These are phyloP conservation scores for Silvanus unidentatus DNA, from an alignment of 2,888 invertebrate species.

Conservation along the genomic window DNA sequence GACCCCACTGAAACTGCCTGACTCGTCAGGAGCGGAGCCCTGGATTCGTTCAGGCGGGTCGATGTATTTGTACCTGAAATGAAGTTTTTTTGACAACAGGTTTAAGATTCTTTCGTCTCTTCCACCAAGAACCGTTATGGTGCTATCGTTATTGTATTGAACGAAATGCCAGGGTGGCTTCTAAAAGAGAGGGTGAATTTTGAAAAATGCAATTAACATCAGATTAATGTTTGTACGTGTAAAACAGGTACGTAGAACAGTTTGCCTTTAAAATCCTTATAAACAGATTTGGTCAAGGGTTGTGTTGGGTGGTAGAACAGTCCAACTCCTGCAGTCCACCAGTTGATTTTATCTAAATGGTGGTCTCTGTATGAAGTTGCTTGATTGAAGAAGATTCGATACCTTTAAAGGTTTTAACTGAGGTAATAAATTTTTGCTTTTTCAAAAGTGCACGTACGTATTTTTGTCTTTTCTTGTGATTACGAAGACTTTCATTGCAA, in stretches of 20 bases:
- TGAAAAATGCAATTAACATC: neutral
- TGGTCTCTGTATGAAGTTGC: slow-evolving; percentile 55
- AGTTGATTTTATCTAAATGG: slow-evolving; percentile 61
- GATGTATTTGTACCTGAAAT: slow-evolving; percentile 65
- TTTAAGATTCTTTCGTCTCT: slow-evolving; percentile 64
- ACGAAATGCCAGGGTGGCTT: slow-evolving; percentile 76
- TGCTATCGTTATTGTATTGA: slow-evolving; percentile 53
- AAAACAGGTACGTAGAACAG: slow-evolving; percentile 65
- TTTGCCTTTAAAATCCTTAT: slow-evolving; percentile 59
- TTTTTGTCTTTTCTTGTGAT: slow-evolving; percentile 58
- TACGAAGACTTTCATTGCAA: slow-evolving; percentile 56
- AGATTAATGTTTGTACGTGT: slow-evolving; percentile 52
- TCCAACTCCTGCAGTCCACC: slow-evolving; percentile 60
- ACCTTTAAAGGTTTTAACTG: slow-evolving; percentile 46
- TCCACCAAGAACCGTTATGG: slow-evolving; percentile 59
- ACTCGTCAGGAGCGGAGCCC: slow-evolving; percentile 57
- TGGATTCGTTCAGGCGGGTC: slow-evolving; percentile 70
- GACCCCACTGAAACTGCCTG: slow-evolving; percentile 65
- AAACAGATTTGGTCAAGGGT: slow-evolving; percentile 55
- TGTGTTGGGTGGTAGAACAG: slow-evolving; percentile 63
- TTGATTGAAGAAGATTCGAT: slow-evolving; percentile 68
- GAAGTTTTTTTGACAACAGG: slow-evolving; percentile 59
- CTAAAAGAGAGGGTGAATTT: slow-evolving; percentile 27
- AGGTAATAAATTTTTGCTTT: neutral
- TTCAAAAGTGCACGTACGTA: slow-evolving; percentile 48